These are phyloP conservation scores for Leptinotarsa texana DNA, from an alignment of 1,140 invertebrate genomes.

Conservation along the genomic window DNA sequence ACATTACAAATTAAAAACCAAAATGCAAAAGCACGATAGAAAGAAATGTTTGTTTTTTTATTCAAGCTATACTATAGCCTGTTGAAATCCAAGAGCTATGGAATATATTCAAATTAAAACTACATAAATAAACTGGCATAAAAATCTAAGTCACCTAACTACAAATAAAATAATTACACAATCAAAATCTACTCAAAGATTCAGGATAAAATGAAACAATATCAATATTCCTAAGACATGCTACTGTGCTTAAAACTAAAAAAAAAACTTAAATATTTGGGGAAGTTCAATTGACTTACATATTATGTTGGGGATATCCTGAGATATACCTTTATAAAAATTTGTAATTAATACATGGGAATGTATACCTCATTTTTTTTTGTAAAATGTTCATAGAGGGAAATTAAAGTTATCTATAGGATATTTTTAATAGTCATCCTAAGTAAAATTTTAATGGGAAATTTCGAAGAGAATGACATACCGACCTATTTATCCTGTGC, in stretches of 20 bases:
- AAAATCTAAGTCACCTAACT: constrained; percentile 40
- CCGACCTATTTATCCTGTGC: background rate
- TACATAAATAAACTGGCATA: constrained; percentile 37
- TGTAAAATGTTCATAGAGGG: background rate
- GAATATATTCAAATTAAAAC: constrained; percentile 24
- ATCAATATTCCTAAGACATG: constrained; percentile 42
- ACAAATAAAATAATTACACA: constrained; percentile 39
- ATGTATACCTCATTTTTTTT: background rate
- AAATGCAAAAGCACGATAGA: background rate
- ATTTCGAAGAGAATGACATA: background rate
- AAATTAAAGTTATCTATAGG: background rate
- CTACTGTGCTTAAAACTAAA: constrained; percentile 50
- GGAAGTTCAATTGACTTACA: constrained; percentile 48
- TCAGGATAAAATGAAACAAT: constrained; percentile 40
- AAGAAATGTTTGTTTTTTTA: background rate
- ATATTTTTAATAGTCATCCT: background rate
- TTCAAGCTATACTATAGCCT: too few relatives aligned
- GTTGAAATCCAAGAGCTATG: background rate
- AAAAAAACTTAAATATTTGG: constrained; percentile 33
- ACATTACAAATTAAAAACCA: constrained; percentile 13
- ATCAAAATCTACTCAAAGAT: constrained; percentile 40
- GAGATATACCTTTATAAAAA: constrained; percentile 44
- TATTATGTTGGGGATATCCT: constrained; percentile 52
- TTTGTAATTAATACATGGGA: constrained; percentile 6
- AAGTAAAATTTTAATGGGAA: background rate